phyloP scores from a whole-genome alignment of 2,113 vertebrate genomes.

The Gopherus flavomarginatus region DNA sequence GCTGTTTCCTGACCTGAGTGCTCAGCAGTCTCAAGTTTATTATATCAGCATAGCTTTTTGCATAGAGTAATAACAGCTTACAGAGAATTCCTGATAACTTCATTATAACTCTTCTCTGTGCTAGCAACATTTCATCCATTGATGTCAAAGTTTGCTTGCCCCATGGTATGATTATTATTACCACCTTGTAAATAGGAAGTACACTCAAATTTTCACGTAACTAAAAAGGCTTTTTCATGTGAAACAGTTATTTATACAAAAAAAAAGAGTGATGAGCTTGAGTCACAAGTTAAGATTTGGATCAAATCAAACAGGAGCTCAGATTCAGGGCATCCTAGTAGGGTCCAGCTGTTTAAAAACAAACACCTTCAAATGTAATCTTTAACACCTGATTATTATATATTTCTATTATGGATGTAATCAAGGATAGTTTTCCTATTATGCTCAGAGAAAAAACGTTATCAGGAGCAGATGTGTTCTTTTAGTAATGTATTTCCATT shows the following conservation, averaged over 20 bases:
- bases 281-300: not conserved
- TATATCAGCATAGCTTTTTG: not conserved
- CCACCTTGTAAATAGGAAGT: not conserved
- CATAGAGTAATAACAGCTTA: not conserved
- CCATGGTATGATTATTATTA: not conserved
- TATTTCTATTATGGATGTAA: not conserved
- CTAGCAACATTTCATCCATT: conserved; percentile 2
- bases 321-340: not conserved
- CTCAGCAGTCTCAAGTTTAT: not conserved
- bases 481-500: not conserved
- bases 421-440: not conserved
- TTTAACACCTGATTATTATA: not conserved
- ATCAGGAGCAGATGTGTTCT: not conserved
- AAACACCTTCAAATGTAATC: not conserved
- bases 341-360: conserved; percentile 24
- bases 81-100: not conserved
- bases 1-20: conserved; percentile 6
- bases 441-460: not conserved
- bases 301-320: not conserved
- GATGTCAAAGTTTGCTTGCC: not conserved
- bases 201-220: not conserved
- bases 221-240: not conserved
- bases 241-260: not conserved
- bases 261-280: not conserved
- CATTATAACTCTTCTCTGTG: not conserved